Base-by-base conservation (phyloP, 2,797 vertebrate genomes). In the Tapirus indicus region DNA sequence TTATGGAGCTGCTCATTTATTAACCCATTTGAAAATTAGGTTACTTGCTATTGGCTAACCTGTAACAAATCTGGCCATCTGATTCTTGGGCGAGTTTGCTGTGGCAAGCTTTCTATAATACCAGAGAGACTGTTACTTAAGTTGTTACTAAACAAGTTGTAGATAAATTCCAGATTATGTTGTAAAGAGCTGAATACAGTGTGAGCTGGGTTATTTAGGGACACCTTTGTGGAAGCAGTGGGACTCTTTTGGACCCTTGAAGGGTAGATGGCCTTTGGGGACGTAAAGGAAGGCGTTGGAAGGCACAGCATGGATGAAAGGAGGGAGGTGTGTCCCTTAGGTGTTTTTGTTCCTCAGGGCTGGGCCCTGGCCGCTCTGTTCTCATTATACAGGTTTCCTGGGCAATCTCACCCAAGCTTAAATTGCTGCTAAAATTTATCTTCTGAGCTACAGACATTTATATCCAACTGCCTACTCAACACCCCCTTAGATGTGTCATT, bases 401-500 rank as follows among this genome's bases (percentile, higher is more conserved):
- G 79, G 49, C 29, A 86, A 4, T 74, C 41, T 78, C 90, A 64
- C 52, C 17, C 38, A 92, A 87, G 88, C 44, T 94, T 94, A 89
- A 88, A 74, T 82, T 77, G 71, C 16, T 78, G 78, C 56, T 88
- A 52, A 85, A 62, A 93, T 90, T 94, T 93, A 49, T 94, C 58
- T 96, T 75, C 71, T 56, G 69, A 96, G 69, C 64, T 82, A 47
- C 1, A 74, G 64, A 38, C 58, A 77, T 91, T 96, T 88, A 62
- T 82, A 85, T 91, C 23, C 87, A 95, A 0, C 64, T 96, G 44
- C 94, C 96, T 97, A 58, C 88, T 75, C 79, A 92, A 16, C 56
- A 47, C 87, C 58, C 49, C 6, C 35, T n/a, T 58, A 49, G 32
- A 64, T 89, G 52, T 91, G 74, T 88, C 77, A 17, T 60, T 92